Conservation (phyloP, 2,113 vertebrate genomes). For the Coryphaenoides rupestris region DNA sequence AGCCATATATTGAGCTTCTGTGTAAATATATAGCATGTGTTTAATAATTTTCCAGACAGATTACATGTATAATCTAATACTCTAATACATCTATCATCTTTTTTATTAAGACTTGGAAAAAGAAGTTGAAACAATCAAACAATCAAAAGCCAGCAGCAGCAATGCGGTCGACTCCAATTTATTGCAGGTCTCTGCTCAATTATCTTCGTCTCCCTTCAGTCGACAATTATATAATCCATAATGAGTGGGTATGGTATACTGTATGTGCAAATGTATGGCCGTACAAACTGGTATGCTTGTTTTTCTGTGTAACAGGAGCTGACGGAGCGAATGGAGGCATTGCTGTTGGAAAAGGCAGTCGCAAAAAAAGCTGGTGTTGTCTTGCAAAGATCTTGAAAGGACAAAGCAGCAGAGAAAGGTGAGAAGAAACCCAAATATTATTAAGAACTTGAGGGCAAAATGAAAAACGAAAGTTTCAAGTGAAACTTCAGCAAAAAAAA, state of each 20-base stretch:
- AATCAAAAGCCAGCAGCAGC: conserved; percentile 54
- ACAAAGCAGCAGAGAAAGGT: conserved; percentile 83
- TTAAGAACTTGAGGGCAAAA: too few relatives aligned
- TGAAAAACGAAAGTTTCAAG: too few relatives aligned
- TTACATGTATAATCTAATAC: neutral
- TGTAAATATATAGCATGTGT: neutral
- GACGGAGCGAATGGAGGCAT: conserved; percentile 81
- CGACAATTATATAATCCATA: neutral
- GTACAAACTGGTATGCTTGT: neutral
- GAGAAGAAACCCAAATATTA: conserved; percentile 23
- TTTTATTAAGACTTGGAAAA: conserved; percentile 83
- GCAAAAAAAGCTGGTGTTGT: conserved; percentile 80
- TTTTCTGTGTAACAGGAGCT: conserved; percentile 77
- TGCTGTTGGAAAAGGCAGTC: conserved; percentile 90
- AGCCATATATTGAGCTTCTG: conserved; percentile 14
- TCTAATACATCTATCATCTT: neutral
- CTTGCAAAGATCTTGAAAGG: conserved; percentile 81
- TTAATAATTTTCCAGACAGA: neutral
- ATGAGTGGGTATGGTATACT: too few relatives aligned
- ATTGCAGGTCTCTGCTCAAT: conserved; percentile 78
- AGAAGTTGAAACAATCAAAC: conserved; percentile 80
- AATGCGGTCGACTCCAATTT: conserved; percentile 74
- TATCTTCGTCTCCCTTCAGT: neutral
- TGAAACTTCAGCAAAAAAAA: too few relatives aligned
- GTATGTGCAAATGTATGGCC: neutral